A percentile compares a stretch with the other conserved stretches of the same genome.
Conservation (phyloP, 2,113 vertebrate species). For the Nothocercus julius region DNA sequence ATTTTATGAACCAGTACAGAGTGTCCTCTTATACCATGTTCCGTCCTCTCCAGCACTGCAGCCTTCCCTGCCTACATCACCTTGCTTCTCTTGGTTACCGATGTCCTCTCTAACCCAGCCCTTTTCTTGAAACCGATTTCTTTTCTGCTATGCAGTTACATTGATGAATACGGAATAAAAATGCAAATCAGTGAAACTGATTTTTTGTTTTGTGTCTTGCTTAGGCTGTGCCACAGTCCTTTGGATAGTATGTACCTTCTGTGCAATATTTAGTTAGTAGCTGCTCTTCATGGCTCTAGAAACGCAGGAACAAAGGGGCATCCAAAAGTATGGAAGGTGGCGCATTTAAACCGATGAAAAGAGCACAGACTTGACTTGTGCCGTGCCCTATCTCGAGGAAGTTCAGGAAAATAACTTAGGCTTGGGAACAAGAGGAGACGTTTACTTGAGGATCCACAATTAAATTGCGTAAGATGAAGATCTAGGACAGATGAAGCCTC, state of each 20-base stretch:
- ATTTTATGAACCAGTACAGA: background rate
- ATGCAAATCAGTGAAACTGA: background rate
- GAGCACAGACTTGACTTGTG: background rate
- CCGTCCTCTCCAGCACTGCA: accelerated
- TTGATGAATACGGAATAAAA: background rate
- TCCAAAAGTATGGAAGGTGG: background rate
- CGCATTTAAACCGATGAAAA: slow-evolving; percentile 1
- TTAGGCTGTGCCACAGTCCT: background rate
- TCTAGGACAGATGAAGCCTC: slow-evolving; percentile 6
- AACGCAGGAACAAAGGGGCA: background rate
- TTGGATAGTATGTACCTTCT: background rate
- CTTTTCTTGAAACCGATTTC: background rate
- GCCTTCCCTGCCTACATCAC: background rate
- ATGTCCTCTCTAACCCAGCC: background rate
- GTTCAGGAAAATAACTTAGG: slow-evolving; percentile 14
- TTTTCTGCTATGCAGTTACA: background rate
- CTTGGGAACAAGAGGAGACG: slow-evolving; percentile 44
- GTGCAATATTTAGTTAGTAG: background rate
- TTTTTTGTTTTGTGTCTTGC: background rate
- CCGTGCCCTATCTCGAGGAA: slow-evolving; percentile 20
- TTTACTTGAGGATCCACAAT: slow-evolving; percentile 35
- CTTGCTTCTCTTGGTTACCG: background rate
- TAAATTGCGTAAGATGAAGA: slow-evolving; percentile 52
- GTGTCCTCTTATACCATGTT: background rate
- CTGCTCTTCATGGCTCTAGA: background rate